Evolutionary conservation across 1,140 invertebrate species (phyloP), one percentile per base, ranked within the genome.

Genomic region (Cydia pomonella): DNA sequence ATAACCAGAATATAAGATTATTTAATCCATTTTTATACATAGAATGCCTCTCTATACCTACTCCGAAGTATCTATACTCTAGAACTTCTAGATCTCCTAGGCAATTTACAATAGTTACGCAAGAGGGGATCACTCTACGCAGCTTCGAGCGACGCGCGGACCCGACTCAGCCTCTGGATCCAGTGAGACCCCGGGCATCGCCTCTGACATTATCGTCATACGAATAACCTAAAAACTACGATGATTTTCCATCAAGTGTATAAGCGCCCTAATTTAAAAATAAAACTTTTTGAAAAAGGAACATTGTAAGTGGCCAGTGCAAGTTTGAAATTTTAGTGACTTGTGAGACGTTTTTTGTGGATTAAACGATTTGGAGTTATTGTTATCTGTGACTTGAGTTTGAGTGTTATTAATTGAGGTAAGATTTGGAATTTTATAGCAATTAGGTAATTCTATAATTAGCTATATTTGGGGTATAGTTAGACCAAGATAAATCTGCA

Each of bases 51-150:
- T 12, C 41, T 44, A 44, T 44, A 44, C 29, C 3, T 33, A 33
- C 41, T 13, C n/a, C 47, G 7, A 50, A 18, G 47, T 18, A 18
- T 50, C n/a, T 18, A 18, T 18, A 50, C 0, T 23, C 6, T 10
- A 21, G 18, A 59, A 2, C 9, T 21, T 23, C 53, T 23, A 59
- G 53, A 59, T 9, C 18, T 59, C 18, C 53, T 59, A 59, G 21
- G 9, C n/a, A 59, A 59, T 59, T 50, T 10, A 6, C 53, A 23
- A 59, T 59, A 59, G 90, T 92, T 92, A 92, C 90, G 90, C 90
- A 92, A 92, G 87, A 87, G 87, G 85, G 84, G 84, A 83, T 82
- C 84, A 86, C 75, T 78, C 64, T 88, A 89, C 73, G 88, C 71
- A 88, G 88, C 88, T 92, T 86, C 88, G 83, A 88, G 73, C 80